These are phyloP conservation scores for Pachyuromys duprasi DNA, from an alignment of 2,797 vertebrate species.

Conservation along the genomic window DNA sequence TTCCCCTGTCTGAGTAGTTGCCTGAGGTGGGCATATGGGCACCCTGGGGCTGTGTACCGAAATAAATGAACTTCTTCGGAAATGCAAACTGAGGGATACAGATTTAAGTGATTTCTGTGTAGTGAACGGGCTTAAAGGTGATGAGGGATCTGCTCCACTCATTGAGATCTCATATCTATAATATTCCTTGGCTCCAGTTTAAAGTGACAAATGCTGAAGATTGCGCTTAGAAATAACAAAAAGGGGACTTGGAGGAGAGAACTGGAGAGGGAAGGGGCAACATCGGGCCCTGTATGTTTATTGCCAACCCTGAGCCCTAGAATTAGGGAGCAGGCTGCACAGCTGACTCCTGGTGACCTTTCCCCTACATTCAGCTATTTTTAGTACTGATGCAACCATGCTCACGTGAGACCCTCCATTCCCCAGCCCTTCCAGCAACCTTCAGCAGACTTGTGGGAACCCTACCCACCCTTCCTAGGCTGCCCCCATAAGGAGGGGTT, in stretches of 20 bases:
- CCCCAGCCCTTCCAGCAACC: background rate
- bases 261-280: background rate
- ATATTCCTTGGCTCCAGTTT: background rate
- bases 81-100: background rate
- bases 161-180: background rate
- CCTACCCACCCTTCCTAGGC: background rate
- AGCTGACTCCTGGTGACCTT: constrained; percentile 70
- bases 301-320: background rate
- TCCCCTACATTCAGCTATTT: constrained; percentile 78
- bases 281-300: background rate
- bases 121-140: background rate
- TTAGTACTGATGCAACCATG: constrained; percentile 61
- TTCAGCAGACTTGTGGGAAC: background rate
- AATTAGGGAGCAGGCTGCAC: background rate
- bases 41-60: background rate
- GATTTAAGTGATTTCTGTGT: background rate
- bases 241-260: background rate
- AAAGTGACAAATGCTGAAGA: background rate
- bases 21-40: background rate
- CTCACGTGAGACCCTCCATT: constrained; percentile 70
- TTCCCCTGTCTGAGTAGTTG: background rate
- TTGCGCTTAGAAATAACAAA: background rate
- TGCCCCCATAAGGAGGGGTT: background rate
- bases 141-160: background rate
- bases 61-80: constrained; percentile 68